Evolutionary conservation across 2,113 vertebrate genomes (phyloP), one percentile per base, ranked within the genome.

Genomic region (Hemibagrus wyckioides): DNA sequence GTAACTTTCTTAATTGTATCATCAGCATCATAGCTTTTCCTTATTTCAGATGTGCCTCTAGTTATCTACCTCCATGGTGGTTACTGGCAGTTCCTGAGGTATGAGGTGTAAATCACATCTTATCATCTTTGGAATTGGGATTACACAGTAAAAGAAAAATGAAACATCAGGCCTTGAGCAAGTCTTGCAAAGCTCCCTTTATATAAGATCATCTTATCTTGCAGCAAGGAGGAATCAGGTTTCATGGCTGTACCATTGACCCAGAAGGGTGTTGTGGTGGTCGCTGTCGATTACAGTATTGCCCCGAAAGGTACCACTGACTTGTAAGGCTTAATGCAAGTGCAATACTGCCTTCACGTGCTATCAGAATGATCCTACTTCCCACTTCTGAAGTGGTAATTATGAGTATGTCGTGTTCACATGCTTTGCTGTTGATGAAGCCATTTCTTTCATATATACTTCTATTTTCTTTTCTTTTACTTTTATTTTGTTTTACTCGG

Each of bases 11-110:
- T 23, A 48, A 63, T 82, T 80, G 21, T 10, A 39, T 80, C 30
- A 80, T 33, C 50, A 56, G n/a, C 91, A 25, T n/a, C 30, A 6
- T 4, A 0, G 15, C 0, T 67, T 6, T 79, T 87, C 10, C 23
- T 87, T 92, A 36, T 92, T 90, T 13, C 93, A 99, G 98, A 94
- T 44, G 93, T 95, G 28, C 95, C 96, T 0, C 90, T 96, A 41
- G 93, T 98, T 11, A 89, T 99, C 90, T 99, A 98, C 89, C 21
- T 99, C 17, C 97, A 99, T 0, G 98, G 98, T 0, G 98, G 98
- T 6, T 98, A 97, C 93, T 99, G 98, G 98, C 97, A 99, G 94
- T 94, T 93, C 19, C 90, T 99, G 87, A 99, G 97, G 98, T 99
- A 92, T 56, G 81, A 15, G 54, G 39, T 25, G 69, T 57, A 89